These are phyloP conservation scores for Phenganax subtilis DNA, from an alignment of 92 coral and sea anemone species.

Conservation along the genomic window DNA sequence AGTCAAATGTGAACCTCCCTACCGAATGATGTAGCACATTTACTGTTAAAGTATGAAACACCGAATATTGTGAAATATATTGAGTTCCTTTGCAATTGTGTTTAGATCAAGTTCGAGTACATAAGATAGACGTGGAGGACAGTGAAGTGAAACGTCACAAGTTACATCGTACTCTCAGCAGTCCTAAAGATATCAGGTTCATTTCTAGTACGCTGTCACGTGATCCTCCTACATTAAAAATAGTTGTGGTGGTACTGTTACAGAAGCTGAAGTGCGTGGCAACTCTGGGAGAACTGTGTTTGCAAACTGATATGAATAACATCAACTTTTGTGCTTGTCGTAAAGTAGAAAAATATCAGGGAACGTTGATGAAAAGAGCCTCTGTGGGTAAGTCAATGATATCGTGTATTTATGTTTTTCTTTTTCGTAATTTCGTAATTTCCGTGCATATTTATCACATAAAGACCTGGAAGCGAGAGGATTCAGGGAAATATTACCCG, in stretches of 20 bases:
- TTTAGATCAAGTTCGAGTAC: slow-evolving; percentile 61
- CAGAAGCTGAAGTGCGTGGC: slow-evolving; percentile 77
- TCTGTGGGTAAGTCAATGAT: slow-evolving; percentile 1
- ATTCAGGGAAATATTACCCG: no score
- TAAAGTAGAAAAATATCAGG: slow-evolving; percentile 58
- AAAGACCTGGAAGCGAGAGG: no score
- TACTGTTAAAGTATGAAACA: no score
- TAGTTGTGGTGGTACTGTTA: slow-evolving; percentile 73
- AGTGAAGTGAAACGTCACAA: slow-evolving; percentile 45
- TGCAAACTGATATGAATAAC: slow-evolving; percentile 80
- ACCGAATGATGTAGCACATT: no score
- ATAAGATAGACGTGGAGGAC: slow-evolving; percentile 82
- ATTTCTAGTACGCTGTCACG: slow-evolving; percentile 51
- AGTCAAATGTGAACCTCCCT: no score
- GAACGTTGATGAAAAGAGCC: slow-evolving; percentile 31
- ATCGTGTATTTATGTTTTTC: not conserved
- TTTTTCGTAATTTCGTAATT: not conserved
- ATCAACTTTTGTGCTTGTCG: slow-evolving; percentile 62
- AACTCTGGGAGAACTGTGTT: slow-evolving; percentile 77
- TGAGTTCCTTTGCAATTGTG: not conserved
- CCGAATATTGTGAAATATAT: not conserved
- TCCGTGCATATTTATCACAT: not conserved
- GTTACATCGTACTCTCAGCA: slow-evolving; percentile 41
- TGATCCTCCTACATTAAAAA: slow-evolving; percentile 58
- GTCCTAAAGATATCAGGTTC: slow-evolving; percentile 48